A percentile compares a stretch with the other conserved stretches of the same genome.
Conservation (phyloP, 1,140 invertebrate genomes). For the Drepana arcuata region DNA sequence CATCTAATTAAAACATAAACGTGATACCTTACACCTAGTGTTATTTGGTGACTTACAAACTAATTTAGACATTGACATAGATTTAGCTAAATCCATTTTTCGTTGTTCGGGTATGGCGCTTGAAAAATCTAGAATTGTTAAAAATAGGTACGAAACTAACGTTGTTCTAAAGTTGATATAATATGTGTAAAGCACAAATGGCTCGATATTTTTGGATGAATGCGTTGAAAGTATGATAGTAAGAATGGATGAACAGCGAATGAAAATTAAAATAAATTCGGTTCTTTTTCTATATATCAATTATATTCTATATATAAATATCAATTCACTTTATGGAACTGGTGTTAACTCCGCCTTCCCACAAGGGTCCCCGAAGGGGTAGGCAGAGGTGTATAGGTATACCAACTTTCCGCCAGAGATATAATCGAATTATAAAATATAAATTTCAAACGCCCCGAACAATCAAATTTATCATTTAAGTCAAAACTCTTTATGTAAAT, state of each 20-base stretch:
- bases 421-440: conserved; percentile 15
- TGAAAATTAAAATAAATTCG: conserved; percentile 2
- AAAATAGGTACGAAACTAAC: too few species aligned
- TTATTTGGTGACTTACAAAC: conserved; percentile 28
- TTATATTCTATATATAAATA: conserved; percentile 2
- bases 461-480: conserved; percentile 24
- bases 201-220: neutral
- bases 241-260: neutral
- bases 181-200: neutral
- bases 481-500: conserved; percentile 34
- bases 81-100: too few species aligned
- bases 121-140: too few species aligned
- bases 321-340: too few species aligned
- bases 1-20: conserved; percentile 16
- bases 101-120: conserved; percentile 3
- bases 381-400: too few species aligned
- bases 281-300: neutral
- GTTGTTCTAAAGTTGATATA: conserved; percentile 1
- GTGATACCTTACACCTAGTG: conserved; percentile 18
- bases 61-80: conserved; percentile 32
- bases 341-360: too few species aligned
- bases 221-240: neutral
- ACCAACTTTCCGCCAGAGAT: too few species aligned
- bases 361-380: too few species aligned
- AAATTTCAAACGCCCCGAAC: conserved; percentile 3